These are phyloP conservation scores for Boloria selene DNA, from an alignment of 2,888 invertebrate genomes.

Conservation along the genomic window DNA sequence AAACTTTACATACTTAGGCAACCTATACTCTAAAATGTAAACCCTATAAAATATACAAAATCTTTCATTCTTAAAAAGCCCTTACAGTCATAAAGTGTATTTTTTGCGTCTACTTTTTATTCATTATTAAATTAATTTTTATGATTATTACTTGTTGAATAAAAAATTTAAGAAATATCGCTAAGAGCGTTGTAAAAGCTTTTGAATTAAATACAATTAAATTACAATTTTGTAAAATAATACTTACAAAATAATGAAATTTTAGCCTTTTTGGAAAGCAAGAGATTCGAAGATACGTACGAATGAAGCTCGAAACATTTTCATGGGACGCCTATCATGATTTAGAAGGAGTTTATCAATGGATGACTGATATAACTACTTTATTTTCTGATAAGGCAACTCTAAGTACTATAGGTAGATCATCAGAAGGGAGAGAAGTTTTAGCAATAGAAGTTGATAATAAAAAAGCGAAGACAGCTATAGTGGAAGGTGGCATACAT, in stretches of 20 bases:
- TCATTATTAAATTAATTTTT: too few relatives aligned
- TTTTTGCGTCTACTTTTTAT: too few relatives aligned
- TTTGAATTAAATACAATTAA: too few relatives aligned
- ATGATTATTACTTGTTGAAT: too few relatives aligned
- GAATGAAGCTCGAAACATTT: slow-evolving; percentile 48
- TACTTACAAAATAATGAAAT: background rate
- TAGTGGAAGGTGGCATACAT: slow-evolving; percentile 85
- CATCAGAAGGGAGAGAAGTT: slow-evolving; percentile 70
- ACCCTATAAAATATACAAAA: too few relatives aligned
- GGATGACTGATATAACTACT: slow-evolving; percentile 75
- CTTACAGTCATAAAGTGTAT: too few relatives aligned
- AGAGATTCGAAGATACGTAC: slow-evolving; percentile 45
- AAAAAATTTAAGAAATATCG: too few relatives aligned
- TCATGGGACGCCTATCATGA: slow-evolving; percentile 82
- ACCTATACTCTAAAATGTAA: too few relatives aligned
- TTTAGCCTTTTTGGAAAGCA: slow-evolving; percentile 60
- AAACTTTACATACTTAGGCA: too few relatives aligned
- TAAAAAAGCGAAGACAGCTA: slow-evolving; percentile 60
- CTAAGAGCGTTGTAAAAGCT: too few relatives aligned
- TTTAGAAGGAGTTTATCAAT: slow-evolving; percentile 82
- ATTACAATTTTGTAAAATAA: too few relatives aligned
- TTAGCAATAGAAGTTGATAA: slow-evolving; percentile 51
- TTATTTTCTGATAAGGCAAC: slow-evolving; percentile 66
- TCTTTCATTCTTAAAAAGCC: too few relatives aligned
- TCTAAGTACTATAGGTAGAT: slow-evolving; percentile 61